Evolutionary conservation across 2,113 vertebrate genomes (phyloP).

Genomic region (Typhlomys cinereus): DNA sequence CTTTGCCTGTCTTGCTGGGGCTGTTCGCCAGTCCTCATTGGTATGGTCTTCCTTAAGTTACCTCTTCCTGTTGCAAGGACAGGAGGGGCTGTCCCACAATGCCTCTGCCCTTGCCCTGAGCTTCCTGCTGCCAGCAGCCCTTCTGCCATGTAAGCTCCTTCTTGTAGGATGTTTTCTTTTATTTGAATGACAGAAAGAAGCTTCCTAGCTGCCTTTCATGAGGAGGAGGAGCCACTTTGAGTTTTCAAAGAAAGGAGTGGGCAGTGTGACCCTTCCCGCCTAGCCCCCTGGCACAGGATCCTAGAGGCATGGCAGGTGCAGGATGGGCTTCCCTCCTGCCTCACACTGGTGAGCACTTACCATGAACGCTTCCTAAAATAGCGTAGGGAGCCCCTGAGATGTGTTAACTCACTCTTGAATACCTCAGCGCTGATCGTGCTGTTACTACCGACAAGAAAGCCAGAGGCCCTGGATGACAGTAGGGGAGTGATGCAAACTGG

Average conservation of each 20-base stretch:
- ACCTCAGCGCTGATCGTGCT: not conserved
- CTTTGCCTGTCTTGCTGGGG: not conserved
- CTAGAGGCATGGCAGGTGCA: accelerated
- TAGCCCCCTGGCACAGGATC: too few relatives aligned
- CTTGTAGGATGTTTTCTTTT: not conserved
- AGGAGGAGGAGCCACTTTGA: not conserved
- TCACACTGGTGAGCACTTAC: not conserved
- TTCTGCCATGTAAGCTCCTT: not conserved
- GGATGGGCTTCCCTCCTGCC: not conserved
- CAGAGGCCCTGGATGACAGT: not conserved
- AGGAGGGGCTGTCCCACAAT: not conserved
- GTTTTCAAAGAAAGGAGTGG: not conserved
- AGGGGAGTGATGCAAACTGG: not conserved
- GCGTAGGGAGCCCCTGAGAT: not conserved
- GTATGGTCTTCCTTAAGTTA: not conserved
- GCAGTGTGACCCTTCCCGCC: not conserved
- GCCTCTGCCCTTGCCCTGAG: not conserved
- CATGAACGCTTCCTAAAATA: too few relatives aligned
- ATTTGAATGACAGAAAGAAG: not conserved
- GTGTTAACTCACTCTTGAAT: not conserved
- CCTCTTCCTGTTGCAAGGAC: not conserved
- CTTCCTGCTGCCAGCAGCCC: not conserved
- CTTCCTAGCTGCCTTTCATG: not conserved
- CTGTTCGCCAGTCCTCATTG: not conserved
- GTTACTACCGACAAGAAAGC: too few relatives aligned